Evolutionary conservation across 2,113 vertebrate species (phyloP).

Genomic region (Aptenodytes forsteri): DNA sequence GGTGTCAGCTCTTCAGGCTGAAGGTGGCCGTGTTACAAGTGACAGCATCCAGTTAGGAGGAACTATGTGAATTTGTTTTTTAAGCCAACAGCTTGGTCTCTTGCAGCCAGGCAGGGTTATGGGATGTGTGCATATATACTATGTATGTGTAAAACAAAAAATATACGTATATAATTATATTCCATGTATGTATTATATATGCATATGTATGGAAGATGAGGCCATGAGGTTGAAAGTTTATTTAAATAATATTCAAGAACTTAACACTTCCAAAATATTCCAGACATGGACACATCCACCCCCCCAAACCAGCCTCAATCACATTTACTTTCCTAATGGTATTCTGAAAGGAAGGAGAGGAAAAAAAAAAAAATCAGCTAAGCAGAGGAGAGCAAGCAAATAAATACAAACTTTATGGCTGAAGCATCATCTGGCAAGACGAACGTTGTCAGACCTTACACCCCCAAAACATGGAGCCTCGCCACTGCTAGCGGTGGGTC

Average conservation of each 20-base stretch:
- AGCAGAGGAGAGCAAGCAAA: background rate
- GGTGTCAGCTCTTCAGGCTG: rapidly evolving
- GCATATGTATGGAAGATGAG: background rate
- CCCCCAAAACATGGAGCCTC: rapidly evolving
- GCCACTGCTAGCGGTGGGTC: background rate
- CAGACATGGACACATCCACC: rapidly evolving
- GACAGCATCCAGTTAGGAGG: rapidly evolving
- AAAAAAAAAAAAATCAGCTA: too few species aligned
- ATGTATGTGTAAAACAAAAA: background rate
- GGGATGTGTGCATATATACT: too few species aligned
- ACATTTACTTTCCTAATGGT: background rate
- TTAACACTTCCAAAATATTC: background rate
- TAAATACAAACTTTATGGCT: too few species aligned
- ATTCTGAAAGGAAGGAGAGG: background rate
- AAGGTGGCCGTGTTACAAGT: background rate
- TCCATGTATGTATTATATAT: background rate
- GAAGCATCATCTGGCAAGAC: background rate
- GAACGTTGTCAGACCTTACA: rapidly evolving
- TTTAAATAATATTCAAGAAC: background rate
- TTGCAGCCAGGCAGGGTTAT: background rate
- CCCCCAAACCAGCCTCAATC: background rate
- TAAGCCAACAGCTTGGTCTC: background rate
- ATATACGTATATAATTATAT: too few species aligned
- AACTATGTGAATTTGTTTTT: rapidly evolving
- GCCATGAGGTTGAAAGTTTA: background rate